Base-by-base conservation (phyloP, 2,113 vertebrate species). In the Vulpes vulpes region DNA sequence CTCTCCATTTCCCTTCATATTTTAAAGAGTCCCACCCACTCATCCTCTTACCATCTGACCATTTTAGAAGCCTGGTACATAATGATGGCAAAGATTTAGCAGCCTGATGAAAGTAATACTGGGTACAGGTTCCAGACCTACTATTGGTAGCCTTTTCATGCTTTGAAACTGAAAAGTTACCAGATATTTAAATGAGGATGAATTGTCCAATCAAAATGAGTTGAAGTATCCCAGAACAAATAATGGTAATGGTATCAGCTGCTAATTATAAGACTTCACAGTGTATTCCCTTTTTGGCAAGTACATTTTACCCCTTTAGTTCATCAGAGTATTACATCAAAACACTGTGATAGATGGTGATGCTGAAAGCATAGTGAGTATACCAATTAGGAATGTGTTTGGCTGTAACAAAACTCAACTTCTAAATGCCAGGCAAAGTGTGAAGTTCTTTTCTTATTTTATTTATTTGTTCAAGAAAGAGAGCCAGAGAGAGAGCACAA, bases 81-180 rank as follows among this genome's bases (percentile, higher is more conserved):
- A 78, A 32, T 57, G 32, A 59, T 94, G 57, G 62, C 49, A 9
- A 38, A 65, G 27, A 73, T 38, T 86, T 80, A 84, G 57, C 65
- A 89, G 49, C 67, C 82, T 64, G 38, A 60, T 53, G 51, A 91
- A 96, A 96, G 57, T 32, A 53, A 60, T 85, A 64, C 43, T 81
- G 22, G 90, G 27, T 87, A 35, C 27, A 62, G 35, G 43, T 73
- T 94, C 86, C 89, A 76, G 79, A 79, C 38, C 67, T 89, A n/a
- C 81, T 91, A 65, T 53, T 94, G 80, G 55, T 59, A 79, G 69
- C 55, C 38, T 84, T 73, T 64, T 80, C 69, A 27, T 76, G n/a
- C 38, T 95, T 64, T 94, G 88, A 84, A 96, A 95, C 43, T 78
- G 38, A 78, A 86, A 93, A 97, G 53, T 60, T 94, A 69, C 43